Evolutionary conservation across 2,888 invertebrate species (phyloP).

Genomic region (Osmoderma eremita): DNA sequence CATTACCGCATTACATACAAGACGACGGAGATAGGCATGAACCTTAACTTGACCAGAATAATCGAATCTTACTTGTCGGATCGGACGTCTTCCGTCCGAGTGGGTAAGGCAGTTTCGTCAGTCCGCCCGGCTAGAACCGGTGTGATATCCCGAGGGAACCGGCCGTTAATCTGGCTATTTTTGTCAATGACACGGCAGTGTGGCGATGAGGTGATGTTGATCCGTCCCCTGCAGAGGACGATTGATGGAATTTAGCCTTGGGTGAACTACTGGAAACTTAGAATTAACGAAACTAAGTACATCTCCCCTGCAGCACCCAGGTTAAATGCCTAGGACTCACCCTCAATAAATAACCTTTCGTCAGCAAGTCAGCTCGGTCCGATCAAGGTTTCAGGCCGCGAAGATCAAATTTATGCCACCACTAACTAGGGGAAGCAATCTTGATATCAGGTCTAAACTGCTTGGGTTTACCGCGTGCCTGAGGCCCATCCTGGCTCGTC

Average conservation of each 20-base stretch:
- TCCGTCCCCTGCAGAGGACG: neutral
- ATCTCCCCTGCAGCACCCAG: neutral
- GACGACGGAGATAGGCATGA: neutral
- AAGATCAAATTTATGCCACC: neutral
- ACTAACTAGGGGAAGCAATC: neutral
- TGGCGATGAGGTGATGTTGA: neutral
- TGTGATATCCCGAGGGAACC: neutral
- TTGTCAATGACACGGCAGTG: conserved; percentile 8
- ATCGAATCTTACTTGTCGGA: too few relatives aligned
- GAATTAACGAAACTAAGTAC: neutral
- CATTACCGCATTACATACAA: too few relatives aligned
- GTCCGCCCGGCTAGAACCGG: neutral
- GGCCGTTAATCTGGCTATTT: neutral
- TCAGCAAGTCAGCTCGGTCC: neutral
- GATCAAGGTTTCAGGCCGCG: neutral
- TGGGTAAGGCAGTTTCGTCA: neutral
- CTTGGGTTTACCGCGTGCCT: neutral
- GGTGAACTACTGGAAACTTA: neutral
- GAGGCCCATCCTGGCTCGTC: neutral
- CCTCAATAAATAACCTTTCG: neutral
- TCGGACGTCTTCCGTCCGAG: too few relatives aligned
- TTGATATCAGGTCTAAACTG: neutral
- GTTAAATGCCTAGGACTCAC: neutral
- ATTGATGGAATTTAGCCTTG: neutral
- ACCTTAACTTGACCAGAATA: too few relatives aligned